Evolutionary conservation across 2,888 invertebrate species (phyloP), one percentile per base, ranked within the genome.

Genomic region (Leptinotarsa rubiginosa): DNA sequence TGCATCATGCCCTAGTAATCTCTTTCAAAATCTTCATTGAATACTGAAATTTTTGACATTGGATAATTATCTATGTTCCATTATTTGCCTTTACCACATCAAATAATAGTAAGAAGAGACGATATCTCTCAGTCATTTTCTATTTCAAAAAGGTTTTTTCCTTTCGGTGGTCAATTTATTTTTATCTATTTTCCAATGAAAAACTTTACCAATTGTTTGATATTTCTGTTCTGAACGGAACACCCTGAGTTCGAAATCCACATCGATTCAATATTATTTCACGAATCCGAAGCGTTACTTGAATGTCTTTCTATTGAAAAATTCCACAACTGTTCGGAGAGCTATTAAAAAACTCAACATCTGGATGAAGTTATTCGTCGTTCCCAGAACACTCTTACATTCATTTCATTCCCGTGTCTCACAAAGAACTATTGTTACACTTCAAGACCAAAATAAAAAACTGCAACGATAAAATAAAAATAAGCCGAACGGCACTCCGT

Each of bases 401-500:
- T 62, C 31, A 62, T 18, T 62, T 12, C 41, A 62, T 62, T 62
- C 62, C 31, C 31, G 18, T n/a, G n/a, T 31, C 41, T 15, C 41
- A 62, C 62, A 25, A 22, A 41, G 62, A 62, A 41, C 62, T 41
- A 62, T 18, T 62, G 68, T 31, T 41, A 54, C 54, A 54, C 31
- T 25, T 13, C 25, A 12, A 25, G 47, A 20, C 13, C 31, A 16
- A 69, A 69, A 41, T 15, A 69, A 54, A 56, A 56, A 56, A 15
- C 15, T 15, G 15, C 18, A 1, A 20, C 25, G 56, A 16, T 22
- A 69, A 59, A 69, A 69, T 56, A 59, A 31, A 18, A 69, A 59
- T 56, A 69, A 31, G 47, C 20, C 15, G n/a, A 18, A 69, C 31
- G 52, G 54, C 69, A 69, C 47, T 69, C 10, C 18, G 70, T 75